Base-by-base conservation (phyloP, 2,888 invertebrate species). In the Microplitis deprimator region DNA sequence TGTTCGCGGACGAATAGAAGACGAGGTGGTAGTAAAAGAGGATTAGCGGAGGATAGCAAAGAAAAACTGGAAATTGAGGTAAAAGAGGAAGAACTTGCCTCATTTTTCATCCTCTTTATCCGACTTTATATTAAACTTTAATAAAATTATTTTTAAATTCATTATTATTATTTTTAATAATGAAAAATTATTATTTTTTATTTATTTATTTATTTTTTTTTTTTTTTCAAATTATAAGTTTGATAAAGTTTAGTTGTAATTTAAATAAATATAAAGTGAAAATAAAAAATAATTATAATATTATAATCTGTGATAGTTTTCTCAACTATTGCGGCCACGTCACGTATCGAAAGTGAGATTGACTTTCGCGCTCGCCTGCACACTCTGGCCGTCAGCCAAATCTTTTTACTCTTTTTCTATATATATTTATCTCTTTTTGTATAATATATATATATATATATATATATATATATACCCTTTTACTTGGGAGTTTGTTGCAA, bases 331-430 rank as follows among this genome's bases (percentile, higher is more conserved):
- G 83, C 80, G 83, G 75, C 78, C 60, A 10, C 29, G 69, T 70
- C 68, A 68, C 16, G 78, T 80, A 84, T 80, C 79, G 85, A 86
- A 85, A 86, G 85, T 84, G 84, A 85, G 85, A 85, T 86, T 84
- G 85, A 82, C 83, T 82, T 71, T 81, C 79, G 82, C 81, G 83
- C 80, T 83, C 85, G 82, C 82, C 82, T 73, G 50, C 7, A 62
- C 77, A 62, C 40, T 77, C 82, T 82, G 83, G 83, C 83, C 73
- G 75, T 39, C 61, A 68, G 83, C 83, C 83, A 83, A 80, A 73
- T 64, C 20, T 64, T 40, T 69, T 29, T 69, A 50, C 75, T 78
- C 76, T 61, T 75, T 72, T 69, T 76, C 50, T n/a, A 29, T 68
- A n/a, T 68, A 8, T 67, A 69, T 68, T 69, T 73, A 74, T 68